Base-by-base conservation (phyloP, 1,140 invertebrate genomes). In the Zaprionus capensis region DNA sequence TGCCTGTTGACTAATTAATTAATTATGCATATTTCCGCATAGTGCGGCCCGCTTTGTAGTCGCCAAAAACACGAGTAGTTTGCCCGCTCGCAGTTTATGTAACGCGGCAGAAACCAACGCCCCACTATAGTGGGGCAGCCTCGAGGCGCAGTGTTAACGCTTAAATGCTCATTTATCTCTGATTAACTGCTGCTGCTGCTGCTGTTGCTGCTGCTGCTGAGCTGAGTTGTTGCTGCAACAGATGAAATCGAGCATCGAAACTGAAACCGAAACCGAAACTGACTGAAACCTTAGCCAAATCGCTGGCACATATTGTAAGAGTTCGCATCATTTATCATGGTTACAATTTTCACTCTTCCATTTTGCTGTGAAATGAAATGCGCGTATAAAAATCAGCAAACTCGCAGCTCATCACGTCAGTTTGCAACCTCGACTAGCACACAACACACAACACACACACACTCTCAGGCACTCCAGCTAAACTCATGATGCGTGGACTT, bases 151-250 rank as follows among this genome's bases (percentile, higher is more conserved):
- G 76, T 85, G 81, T 84, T 77, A 84, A 75, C 78, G 84, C 84
- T 87, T 84, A 81, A 87, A 84, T 81, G 81, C 78, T 72, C 81
- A 84, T 87, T 87, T 87, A 87, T 81, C 81, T 88, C 67, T 78
- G 81, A 88, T 84, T 87, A 87, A 82, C 84, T 78, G 74, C 70
- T 82, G 65, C 55, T 59, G 36, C 66, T 65, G 73, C 51, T 71
- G 65, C 55, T 63, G 36, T 59, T 65, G 73, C 51, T 71, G 55
- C 56, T 36, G 11, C 38, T 28, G 20, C 26, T 65, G 61, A 20
- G 36, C 46, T 36, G 56, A 56, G 20, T 20, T 38, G 41, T 28
- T 28, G 4, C 72, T 77, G 75, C 70, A 77, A 72, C 75, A 68
- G 56, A 49, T 53, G 69, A 62, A 76, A 71, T 61, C 61, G 67